These are phyloP conservation scores for Aradophagus sp. DNA, from an alignment of 1,140 invertebrate species.

Conservation along the genomic window DNA sequence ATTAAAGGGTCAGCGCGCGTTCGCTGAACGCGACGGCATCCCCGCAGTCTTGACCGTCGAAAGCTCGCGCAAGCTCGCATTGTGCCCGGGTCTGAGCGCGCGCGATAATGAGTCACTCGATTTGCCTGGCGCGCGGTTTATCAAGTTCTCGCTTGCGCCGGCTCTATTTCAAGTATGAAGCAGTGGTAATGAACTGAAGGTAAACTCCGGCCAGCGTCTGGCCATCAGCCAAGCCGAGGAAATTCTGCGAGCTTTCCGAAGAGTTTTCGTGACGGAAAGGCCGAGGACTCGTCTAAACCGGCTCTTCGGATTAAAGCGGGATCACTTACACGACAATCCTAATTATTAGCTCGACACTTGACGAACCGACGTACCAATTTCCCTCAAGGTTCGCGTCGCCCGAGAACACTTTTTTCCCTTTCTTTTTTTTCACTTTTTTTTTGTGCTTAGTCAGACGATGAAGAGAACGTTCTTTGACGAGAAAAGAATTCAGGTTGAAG, in stretches of 20 bases:
- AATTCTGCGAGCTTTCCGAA: conserved; percentile 47
- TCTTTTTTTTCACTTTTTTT: too few species aligned
- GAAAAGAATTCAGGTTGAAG: too few species aligned
- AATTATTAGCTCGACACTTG: conserved; percentile 24
- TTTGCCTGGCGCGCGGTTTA: conserved; percentile 22
- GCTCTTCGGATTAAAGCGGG: conserved; percentile 26
- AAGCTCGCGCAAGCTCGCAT: too few species aligned
- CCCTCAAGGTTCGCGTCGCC: conserved; percentile 1
- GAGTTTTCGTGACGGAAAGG: conserved; percentile 34
- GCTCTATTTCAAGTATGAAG: conserved; percentile 53
- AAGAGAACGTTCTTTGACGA: too few species aligned
- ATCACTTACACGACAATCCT: conserved; percentile 36
- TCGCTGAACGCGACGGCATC: conserved; percentile 1
- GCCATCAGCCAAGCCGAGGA: conserved; percentile 60
- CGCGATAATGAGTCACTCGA: conserved; percentile 23
- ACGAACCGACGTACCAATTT: conserved; percentile 4
- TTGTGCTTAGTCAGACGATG: too few species aligned
- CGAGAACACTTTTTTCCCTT: background rate
- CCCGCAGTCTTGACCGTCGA: background rate
- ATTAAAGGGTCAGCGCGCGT: conserved; percentile 12
- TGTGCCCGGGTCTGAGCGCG: too few species aligned
- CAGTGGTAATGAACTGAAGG: conserved; percentile 69
- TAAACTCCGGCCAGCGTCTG: conserved; percentile 61
- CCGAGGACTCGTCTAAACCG: conserved; percentile 30
- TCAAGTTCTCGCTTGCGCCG: conserved; percentile 24